Evolutionary conservation across 2,113 vertebrate species (phyloP).

Genomic region (Muntiacus reevesi): DNA sequence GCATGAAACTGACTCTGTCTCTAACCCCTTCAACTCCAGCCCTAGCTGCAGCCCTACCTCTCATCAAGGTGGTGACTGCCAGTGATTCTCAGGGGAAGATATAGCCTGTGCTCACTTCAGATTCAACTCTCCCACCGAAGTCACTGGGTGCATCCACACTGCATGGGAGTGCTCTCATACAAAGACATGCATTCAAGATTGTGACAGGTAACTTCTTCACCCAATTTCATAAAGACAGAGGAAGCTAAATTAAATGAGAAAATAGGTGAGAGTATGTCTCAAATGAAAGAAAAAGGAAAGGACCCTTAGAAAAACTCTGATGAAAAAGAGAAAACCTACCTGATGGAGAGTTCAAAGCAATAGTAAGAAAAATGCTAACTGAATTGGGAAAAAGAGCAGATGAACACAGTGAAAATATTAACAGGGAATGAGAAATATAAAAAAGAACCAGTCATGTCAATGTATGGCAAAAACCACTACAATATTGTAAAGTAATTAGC

Average conservation of each 20-base stretch:
- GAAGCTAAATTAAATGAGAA: not conserved
- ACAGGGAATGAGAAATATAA: not conserved
- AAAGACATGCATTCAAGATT: not conserved
- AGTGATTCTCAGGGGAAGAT: not conserved
- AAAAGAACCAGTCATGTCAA: not conserved
- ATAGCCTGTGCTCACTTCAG: not conserved
- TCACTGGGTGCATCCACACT: not conserved
- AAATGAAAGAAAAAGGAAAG: not conserved
- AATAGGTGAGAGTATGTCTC: not conserved
- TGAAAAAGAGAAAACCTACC: not conserved
- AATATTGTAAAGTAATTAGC: too few species aligned
- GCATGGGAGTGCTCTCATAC: not conserved
- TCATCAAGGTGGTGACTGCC: not conserved
- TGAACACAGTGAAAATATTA: not conserved
- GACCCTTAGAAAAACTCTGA: not conserved
- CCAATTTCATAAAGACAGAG: not conserved
- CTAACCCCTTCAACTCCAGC: not conserved
- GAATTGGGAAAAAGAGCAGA: not conserved
- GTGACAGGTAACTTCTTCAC: not conserved
- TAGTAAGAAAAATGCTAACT: not conserved
- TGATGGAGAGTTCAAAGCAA: not conserved
- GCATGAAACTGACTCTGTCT: not conserved
- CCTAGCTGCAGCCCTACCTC: not conserved
- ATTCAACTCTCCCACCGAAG: not conserved
- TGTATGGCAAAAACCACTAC: too few species aligned